Percentiles rank a stretch among this genome's conserved stretches.
Conservation (phyloP, 1,140 invertebrate genomes). For the Matsumurasca onukii region DNA sequence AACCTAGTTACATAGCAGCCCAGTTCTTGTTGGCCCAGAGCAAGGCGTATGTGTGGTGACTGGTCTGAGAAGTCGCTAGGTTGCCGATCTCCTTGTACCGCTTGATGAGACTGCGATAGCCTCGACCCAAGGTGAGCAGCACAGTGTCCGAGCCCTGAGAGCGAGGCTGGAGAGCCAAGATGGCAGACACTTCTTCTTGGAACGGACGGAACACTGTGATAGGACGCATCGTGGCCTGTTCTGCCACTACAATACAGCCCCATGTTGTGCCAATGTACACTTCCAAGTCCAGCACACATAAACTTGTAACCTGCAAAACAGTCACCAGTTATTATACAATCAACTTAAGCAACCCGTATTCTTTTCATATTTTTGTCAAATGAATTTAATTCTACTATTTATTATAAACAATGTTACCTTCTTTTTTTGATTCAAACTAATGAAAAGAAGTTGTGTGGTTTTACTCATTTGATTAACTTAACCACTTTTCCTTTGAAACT, state of each 20-base stretch:
- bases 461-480: too few species aligned
- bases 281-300: slow-evolving; percentile 67
- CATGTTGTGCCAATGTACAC: slow-evolving; percentile 89
- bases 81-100: slow-evolving; percentile 45
- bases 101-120: slow-evolving; percentile 74
- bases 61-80: slow-evolving; percentile 25
- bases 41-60: slow-evolving; percentile 28
- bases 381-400: too few species aligned
- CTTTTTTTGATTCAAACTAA: too few species aligned
- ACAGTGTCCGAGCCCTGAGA: slow-evolving; percentile 28
- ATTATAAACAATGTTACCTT: too few species aligned
- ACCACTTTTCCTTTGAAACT: too few species aligned
- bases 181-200: slow-evolving; percentile 70
- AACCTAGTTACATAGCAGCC: slow-evolving; percentile 36
- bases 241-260: slow-evolving; percentile 88
- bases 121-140: slow-evolving; percentile 77
- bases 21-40: slow-evolving; percentile 37
- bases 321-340: too few species aligned
- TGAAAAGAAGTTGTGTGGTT: too few species aligned
- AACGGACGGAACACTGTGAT: slow-evolving; percentile 89
- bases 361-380: too few species aligned
- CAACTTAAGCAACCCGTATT: too few species aligned
- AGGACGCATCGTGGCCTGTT: slow-evolving; percentile 73
- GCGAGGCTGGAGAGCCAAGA: slow-evolving; percentile 37
- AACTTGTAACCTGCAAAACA: slow-evolving; percentile 66